Evolutionary conservation across 2,888 invertebrate species (phyloP), one percentile per base, ranked within the genome.

Genomic region (Mesorhabditis spiculigera): DNA sequence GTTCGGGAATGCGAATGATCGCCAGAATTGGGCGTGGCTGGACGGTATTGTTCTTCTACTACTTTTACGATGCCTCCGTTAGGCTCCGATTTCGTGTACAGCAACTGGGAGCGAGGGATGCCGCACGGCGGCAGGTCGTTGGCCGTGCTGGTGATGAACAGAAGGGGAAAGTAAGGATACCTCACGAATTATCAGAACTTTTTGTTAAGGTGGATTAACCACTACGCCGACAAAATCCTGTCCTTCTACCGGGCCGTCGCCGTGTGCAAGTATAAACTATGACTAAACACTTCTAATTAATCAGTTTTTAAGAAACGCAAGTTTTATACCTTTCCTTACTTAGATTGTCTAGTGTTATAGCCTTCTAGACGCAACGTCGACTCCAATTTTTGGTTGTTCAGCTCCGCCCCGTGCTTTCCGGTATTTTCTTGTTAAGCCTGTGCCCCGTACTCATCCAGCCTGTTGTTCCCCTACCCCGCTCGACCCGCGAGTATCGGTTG

Each of bases 1-100:
- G 5, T 76, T 77, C 67, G 81, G 81, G n/a, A 72, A 77, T 63
- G 74, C 79, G 4, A 76, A 73, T 50, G 74, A 76, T 67, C 75
- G 74, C 16, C 71, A 75, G n/a, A 75, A 74, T 63, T 81, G 81
- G 81, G 72, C 76, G 61, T 81, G 81, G 81, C 75, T 81, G 73
- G 81, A 81, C 74, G 80, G 81, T 81, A 8, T 42, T 8, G 45
- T 28, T 8, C 6, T 28, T 28, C 28, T 28, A 28, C 28, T 28
- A 28, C 28, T 28, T 28, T 28, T 28, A 28, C 28, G 3, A 28
- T 28, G 28, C 28, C 28, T 28, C 28, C 62, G 67, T 28, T 42
- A 75, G 75, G 75, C 8, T 65, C 74, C 43, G 65, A 66, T 42
- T 75, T 72, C 68, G 69, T 67, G 16, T 79, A 77, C 66, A 65